Conservation (phyloP, 2,888 invertebrate species). For the Mimumesa dahlbomi region DNA sequence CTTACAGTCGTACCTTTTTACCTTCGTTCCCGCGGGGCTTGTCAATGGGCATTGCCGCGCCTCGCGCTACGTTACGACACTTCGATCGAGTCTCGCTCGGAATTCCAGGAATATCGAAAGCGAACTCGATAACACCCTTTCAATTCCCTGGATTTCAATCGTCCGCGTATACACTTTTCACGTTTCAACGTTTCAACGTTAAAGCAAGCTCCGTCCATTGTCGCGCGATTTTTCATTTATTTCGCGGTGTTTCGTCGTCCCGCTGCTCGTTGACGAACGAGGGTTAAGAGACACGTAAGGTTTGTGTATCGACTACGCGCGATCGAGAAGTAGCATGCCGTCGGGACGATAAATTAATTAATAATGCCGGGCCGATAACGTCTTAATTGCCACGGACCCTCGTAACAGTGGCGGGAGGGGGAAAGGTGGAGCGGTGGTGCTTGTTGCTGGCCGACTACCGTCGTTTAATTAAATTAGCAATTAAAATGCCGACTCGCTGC, state of each 20-base stretch:
- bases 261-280: not conserved
- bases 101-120: no score
- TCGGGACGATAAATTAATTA: constrained; percentile 73
- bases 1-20: no score
- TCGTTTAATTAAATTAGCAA: constrained; percentile 79
- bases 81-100: constrained; percentile 9
- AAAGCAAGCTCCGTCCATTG: no score
- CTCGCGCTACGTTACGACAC: constrained; percentile 23
- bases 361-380: constrained; percentile 75
- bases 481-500: constrained; percentile 73
- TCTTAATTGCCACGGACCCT: constrained; percentile 73
- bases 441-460: constrained; percentile 14
- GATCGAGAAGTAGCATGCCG: constrained; percentile 33
- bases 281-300: constrained; percentile 5
- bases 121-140: no score
- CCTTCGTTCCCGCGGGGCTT: no score
- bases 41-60: constrained; percentile 41
- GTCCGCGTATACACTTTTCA: not conserved
- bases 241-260: constrained; percentile 4
- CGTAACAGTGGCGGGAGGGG: constrained; percentile 21
- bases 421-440: not conserved
- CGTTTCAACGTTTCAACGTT: not conserved
- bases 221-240: no score
- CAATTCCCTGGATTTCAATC: no score
- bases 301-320: constrained; percentile 37